phyloP scores from a whole-genome alignment of 2,888 invertebrate genomes.

The Autographa gamma region DNA sequence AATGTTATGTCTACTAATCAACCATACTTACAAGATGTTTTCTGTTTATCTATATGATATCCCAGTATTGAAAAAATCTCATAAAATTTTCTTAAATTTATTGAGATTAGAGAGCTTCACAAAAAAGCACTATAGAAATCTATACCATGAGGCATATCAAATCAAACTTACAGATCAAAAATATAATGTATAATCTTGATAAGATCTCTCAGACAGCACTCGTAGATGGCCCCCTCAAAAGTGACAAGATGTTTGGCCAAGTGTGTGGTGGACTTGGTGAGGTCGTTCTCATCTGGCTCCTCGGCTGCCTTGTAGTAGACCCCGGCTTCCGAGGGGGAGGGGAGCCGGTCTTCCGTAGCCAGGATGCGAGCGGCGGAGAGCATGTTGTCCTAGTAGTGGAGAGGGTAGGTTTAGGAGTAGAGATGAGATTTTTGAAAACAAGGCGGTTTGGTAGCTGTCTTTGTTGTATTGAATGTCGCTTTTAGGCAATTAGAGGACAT shows the following conservation, averaged over 20 bases:
- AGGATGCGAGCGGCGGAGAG: conserved; percentile 73
- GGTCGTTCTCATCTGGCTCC: conserved; percentile 23
- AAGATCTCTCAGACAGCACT: conserved; percentile 76
- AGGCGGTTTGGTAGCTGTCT: no score
- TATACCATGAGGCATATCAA: background rate
- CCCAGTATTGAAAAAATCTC: no score
- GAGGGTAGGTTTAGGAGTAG: background rate
- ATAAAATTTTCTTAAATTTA: no score
- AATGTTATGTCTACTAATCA: no score
- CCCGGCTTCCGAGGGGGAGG: conserved; percentile 72
- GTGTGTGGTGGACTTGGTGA: accelerated
- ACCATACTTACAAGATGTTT: no score
- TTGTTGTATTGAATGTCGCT: no score
- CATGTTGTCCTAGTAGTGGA: conserved; percentile 81
- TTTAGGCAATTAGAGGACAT: no score
- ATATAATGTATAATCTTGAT: conserved; percentile 83
- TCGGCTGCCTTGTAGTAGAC: conserved; percentile 70
- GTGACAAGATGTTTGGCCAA: conserved; percentile 64
- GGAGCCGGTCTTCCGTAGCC: conserved; percentile 64
- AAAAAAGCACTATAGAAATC: no score
- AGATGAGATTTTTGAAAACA: no score
- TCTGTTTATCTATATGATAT: no score
- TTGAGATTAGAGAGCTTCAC: no score
- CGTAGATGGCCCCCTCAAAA: conserved; percentile 68
- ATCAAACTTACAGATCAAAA: conserved; percentile 79